Base-by-base conservation (phyloP, 1,140 invertebrate genomes). In the Apis mellifera region DNA sequence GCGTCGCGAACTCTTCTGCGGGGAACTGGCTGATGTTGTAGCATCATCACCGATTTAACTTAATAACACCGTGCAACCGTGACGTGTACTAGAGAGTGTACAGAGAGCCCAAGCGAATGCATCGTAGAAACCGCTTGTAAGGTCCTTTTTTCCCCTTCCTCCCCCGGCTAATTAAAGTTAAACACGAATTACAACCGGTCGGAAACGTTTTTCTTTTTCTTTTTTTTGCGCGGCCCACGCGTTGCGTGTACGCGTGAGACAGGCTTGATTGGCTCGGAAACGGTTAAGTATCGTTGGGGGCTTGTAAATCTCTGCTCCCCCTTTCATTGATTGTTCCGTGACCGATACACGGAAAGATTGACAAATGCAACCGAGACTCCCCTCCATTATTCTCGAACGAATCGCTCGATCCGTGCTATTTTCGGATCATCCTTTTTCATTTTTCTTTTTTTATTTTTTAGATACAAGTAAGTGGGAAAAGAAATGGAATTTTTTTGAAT, bases 61-160 rank as follows among this genome's bases (percentile, higher is more conserved):
- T 88, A 88, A 88, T 87, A 87, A 87, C 71, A 78, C 55, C 23
- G 70, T 8, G 54, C 62, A 64, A 55, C 76, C 54, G 15, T 81
- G 72, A 76, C 83, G 79, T 90, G 88, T 87, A 87, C 86, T 89
- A 77, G 21, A n/a, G n/a, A n/a, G 59, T 82, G 85, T 82, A 3
- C 4, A 32, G 2, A 42, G 32, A 68, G 84, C 78, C 74, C 81
- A 21, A 78, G 86, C 65, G 59, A 86, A 80, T 80, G 84, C 74
- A 84, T 69, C 76, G 64, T 83, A 62, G 79, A 52, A 62, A 70
- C 64, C 54, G 71, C 76, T 60, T 54, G 42, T 48, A 54, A 77
- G 55, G 42, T 7, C 55, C 15, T 12, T n/a, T 55, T 23, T 52
- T 62, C 64, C 52, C 50, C 50, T 42, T 54, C 21, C 15, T 42